phyloP scores from a whole-genome alignment of 1,140 invertebrate species.

The Holcopasites calliopsidis region DNA sequence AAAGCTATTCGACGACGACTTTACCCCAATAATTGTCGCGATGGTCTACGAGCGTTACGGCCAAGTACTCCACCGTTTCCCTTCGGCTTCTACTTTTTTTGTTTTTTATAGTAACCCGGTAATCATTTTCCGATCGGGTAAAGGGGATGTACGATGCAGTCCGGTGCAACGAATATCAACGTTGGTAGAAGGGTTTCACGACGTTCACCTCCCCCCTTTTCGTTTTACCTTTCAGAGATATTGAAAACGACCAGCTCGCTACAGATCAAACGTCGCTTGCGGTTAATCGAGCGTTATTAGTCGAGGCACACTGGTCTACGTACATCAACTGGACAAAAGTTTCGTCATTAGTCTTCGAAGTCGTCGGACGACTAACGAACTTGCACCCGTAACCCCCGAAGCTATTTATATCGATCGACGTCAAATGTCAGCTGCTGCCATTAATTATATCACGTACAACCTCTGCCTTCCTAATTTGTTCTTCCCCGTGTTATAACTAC shows the following conservation, averaged over 20 bases:
- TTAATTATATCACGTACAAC: conserved; percentile 56
- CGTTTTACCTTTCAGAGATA: neutral
- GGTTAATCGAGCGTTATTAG: conserved; percentile 39
- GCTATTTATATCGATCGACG: conserved; percentile 46
- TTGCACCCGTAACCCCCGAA: conserved; percentile 33
- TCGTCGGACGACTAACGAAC: conserved; percentile 40
- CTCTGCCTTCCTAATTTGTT: conserved; percentile 30
- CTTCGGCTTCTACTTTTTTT: conserved; percentile 1
- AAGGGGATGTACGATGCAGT: conserved; percentile 40
- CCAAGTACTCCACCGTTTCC: conserved; percentile 45
- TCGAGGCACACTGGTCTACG: neutral
- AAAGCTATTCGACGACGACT: conserved; percentile 65
- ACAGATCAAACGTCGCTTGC: neutral
- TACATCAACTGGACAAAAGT: conserved; percentile 33
- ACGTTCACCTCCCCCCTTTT: neutral
- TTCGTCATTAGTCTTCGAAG: conserved; percentile 48
- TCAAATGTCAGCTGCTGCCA: conserved; percentile 51
- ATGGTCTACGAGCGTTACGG: conserved; percentile 54
- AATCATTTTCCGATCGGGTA: conserved; percentile 59
- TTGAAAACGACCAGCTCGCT: too few species aligned
- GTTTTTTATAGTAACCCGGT: conserved; percentile 9
- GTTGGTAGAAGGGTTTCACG: conserved; percentile 23
- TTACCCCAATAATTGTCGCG: conserved; percentile 64
- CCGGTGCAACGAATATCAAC: conserved; percentile 18
- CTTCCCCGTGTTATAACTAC: conserved; percentile 6